Base-by-base conservation (phyloP, 2,797 vertebrate genomes). In the Danio kyathit region DNA sequence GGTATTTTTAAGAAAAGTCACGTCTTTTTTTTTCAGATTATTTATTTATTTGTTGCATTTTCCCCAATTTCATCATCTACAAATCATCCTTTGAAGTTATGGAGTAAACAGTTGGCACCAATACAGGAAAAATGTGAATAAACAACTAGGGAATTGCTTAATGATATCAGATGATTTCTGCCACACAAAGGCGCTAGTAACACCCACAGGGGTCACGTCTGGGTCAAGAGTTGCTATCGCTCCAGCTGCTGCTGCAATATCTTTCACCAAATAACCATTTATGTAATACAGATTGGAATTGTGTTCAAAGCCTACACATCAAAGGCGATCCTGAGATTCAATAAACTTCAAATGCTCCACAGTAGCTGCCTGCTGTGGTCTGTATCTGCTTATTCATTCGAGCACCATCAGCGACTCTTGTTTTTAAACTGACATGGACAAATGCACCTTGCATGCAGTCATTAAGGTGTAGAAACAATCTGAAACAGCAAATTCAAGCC, bases 271-370 rank as follows among this genome's bases (percentile, higher is more conserved):
- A 72, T 81, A 72, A 71, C 56, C 54, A 80, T 66, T 80, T 80
- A 74, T 80, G 79, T 80, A 74, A 73, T 65, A 80, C 79, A 80
- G 59, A 65, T 74, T 80, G 79, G 79, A 74, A 74, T 57, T 80
- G 79, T 80, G 64, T 75, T 80, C 57, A 80, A 76, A 70, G 57
- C 51, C 44, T 48, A 57, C 70, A 80, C 78, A 80, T 80, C 78
- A 73, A 74, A 73, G 60, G 41, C 16, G 7, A 80, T 64, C 21
- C 60, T 56, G 51, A 59, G 69, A 65, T 73, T 74, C 78, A 74
- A 80, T 80, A 74, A 80, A 74, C 70, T 73, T 80, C 79, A 80
- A 80, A 79, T 70, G 57, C 67, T 44, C 46, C 7, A 3, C 43
- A n/a, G 57, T 11, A 17, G 56, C 41, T 65, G 74, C 61, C 74